phyloP scores from a whole-genome alignment of 2,888 invertebrate genomes.

The Thymelicus acteon region DNA sequence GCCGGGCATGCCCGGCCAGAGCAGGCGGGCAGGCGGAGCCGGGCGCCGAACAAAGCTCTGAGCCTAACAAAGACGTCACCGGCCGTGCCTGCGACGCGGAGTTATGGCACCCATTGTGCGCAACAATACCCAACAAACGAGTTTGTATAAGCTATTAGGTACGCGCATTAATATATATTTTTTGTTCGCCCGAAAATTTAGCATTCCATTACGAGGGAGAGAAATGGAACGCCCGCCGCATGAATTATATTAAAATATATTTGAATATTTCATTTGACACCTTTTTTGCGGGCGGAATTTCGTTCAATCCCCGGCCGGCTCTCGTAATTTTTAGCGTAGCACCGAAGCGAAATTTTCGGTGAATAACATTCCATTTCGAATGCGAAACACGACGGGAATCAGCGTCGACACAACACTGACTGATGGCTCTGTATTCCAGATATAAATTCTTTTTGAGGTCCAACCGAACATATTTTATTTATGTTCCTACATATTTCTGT shows the following conservation, averaged over 20 bases:
- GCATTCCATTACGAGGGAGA: slow-evolving; percentile 85
- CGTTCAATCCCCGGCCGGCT: slow-evolving; percentile 78
- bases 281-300: slow-evolving; percentile 82
- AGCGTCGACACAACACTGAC: slow-evolving; percentile 80
- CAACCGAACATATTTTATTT: slow-evolving; percentile 48
- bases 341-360: slow-evolving; percentile 77
- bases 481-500: slow-evolving; percentile 27
- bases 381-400: slow-evolving; percentile 80
- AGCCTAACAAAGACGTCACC: slow-evolving; percentile 85
- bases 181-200: slow-evolving; percentile 85
- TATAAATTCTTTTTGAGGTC: slow-evolving; percentile 74
- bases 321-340: slow-evolving; percentile 82
- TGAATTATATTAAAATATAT: slow-evolving; percentile 86
- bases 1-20: no score
- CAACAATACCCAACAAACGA: slow-evolving; percentile 85
- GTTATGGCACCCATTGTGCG: slow-evolving; percentile 84
- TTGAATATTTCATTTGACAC: slow-evolving; percentile 86
- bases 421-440: slow-evolving; percentile 71
- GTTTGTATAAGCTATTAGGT: slow-evolving; percentile 86
- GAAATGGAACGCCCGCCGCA: slow-evolving; percentile 85
- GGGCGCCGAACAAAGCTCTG: slow-evolving; percentile 75
- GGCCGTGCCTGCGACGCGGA: slow-evolving; percentile 83
- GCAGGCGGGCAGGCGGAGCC: slow-evolving; percentile 61
- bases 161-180: slow-evolving; percentile 85
- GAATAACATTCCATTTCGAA: slow-evolving; percentile 84